These are phyloP conservation scores for Xiphydria camelus DNA, from an alignment of 2,888 invertebrate species.

Conservation along the genomic window DNA sequence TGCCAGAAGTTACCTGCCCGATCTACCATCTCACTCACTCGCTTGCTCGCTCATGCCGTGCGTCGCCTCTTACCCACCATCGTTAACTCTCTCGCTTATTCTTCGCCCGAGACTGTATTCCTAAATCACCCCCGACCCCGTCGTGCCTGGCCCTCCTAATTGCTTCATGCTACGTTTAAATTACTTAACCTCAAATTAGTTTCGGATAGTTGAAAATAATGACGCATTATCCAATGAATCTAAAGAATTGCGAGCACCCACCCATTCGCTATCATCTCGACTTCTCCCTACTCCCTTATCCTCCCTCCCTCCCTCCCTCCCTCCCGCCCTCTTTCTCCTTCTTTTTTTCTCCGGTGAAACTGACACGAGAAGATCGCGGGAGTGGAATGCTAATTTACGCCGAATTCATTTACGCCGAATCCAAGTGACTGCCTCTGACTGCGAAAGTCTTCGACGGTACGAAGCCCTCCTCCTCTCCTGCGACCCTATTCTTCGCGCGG, in stretches of 20 bases:
- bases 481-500: too few species aligned
- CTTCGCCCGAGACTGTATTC: constrained; percentile 47
- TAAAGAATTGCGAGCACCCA: constrained; percentile 17
- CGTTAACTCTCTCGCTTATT: constrained; percentile 34
- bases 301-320: neutral
- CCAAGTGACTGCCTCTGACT: constrained; percentile 4
- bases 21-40: constrained; percentile 16
- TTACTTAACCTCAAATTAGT: constrained; percentile 55
- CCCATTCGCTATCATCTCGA: neutral
- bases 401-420: constrained; percentile 27
- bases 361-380: constrained; percentile 26
- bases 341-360: constrained; percentile 26
- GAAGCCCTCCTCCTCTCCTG: too few species aligned
- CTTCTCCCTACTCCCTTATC: too few species aligned
- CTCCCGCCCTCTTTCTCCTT: too few species aligned
- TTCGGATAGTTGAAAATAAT: constrained; percentile 54
- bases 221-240: constrained; percentile 36
- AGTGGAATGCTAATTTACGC: constrained; percentile 42
- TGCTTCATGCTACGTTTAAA: constrained; percentile 54
- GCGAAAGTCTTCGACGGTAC: neutral
- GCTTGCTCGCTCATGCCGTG: constrained; percentile 12
- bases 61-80: too few species aligned
- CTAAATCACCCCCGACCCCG: constrained; percentile 50
- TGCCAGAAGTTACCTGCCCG: constrained; percentile 50
- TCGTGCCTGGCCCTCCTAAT: constrained; percentile 47